Base-by-base conservation (phyloP, 2,797 vertebrate genomes). In the Crypturellus tataupa region DNA sequence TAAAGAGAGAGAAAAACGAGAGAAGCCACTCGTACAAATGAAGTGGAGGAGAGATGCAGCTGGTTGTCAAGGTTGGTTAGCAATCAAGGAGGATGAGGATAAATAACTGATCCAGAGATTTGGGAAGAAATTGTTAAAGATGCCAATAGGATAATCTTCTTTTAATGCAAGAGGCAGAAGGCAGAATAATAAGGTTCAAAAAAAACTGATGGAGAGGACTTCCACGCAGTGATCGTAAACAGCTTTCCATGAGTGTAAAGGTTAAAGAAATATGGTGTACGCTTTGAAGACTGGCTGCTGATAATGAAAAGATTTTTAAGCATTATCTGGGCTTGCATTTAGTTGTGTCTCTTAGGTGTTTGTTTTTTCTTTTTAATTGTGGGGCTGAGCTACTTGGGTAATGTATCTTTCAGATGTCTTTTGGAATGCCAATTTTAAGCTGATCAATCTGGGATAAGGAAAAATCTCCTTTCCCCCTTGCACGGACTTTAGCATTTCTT, bases 301-400 rank as follows among this genome's bases (percentile, higher is more conserved):
- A n/a, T n/a, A 33, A 60, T 58, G 29, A 35, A 20, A 71, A 44
- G 10, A 78, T 39, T 56, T 37, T n/a, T 69, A 76, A 76, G 10
- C 14, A 6, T 76, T 85, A 83, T 49, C 0, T 2, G 23, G 3
- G 2, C 35, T 77, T 59, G 13, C 23, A 70, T 85, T 0, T 31
- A 67, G 20, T 51, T 83, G 9, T 62, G 16, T 33, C 23, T 11
- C n/a, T 12, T 7, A 10, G 11, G 23, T 16, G n/a, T 27, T 12
- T 31, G 3, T 9, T 31, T 19, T 13, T 31, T 18, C 19, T 15
- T 49, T 40, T n/a, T 14, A 2, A 35, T 67, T 67, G 21, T 33
- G 7, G 1, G 1, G 6, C 75, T 76, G 68, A 82, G 33, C 13
- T 19, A 42, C 6, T 4, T 70, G n/a, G 12, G 5, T 84, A 20